Evolutionary conservation across 2,797 vertebrate genomes (phyloP).

Genomic region (Odontamblyopus rebecca): DNA sequence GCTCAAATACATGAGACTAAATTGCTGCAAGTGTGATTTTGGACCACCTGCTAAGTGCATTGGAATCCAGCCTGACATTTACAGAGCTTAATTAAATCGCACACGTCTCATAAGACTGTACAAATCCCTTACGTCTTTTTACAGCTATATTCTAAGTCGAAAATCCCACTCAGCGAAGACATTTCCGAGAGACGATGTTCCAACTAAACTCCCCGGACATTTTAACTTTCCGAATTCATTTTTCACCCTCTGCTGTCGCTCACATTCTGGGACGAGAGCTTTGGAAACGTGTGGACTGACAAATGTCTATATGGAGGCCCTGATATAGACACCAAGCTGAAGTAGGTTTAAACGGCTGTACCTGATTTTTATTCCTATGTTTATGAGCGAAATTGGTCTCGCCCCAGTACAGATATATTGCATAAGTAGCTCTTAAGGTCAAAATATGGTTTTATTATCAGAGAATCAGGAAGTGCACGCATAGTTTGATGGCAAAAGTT

Average conservation of each 20-base stretch:
- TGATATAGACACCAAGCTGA: not conserved
- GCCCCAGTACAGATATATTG: too few relatives aligned
- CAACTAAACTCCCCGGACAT: conserved; percentile 61
- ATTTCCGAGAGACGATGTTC: conserved; percentile 52
- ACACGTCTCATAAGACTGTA: not conserved
- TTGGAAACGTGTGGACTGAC: conserved; percentile 59
- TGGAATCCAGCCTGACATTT: not conserved
- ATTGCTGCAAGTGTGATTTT: conserved; percentile 19
- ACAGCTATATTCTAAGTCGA: conserved; percentile 19
- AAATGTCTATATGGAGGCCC: not conserved
- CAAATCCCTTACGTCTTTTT: conserved; percentile 2
- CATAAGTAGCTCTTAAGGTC: too few relatives aligned
- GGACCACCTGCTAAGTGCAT: not conserved
- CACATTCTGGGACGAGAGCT: conserved; percentile 30
- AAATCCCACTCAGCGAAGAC: conserved; percentile 28
- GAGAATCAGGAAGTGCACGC: too few relatives aligned
- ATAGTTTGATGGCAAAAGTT: too few relatives aligned
- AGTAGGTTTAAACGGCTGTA: too few relatives aligned
- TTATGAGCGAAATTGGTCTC: too few relatives aligned
- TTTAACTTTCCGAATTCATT: conserved; percentile 63
- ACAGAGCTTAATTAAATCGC: conserved; percentile 5
- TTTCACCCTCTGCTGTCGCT: conserved; percentile 64
- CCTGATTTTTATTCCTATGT: too few relatives aligned
- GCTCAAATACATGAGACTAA: too few relatives aligned
- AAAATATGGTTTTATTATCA: too few relatives aligned